Evolutionary conservation across 2,113 vertebrate species (phyloP).

Genomic region (Peromyscus californicus): DNA sequence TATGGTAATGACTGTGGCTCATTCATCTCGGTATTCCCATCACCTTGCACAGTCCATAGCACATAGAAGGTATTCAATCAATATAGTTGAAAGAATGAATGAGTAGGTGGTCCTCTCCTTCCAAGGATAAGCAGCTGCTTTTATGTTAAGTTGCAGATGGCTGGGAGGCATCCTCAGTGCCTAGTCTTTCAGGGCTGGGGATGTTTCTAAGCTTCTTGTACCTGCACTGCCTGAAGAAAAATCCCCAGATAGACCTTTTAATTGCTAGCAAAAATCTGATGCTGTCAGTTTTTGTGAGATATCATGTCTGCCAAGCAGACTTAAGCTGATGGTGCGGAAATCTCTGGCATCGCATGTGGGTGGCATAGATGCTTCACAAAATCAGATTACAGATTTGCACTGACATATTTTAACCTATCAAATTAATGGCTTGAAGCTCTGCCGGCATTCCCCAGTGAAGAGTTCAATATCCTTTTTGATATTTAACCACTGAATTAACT

Average conservation of each 20-base stretch:
- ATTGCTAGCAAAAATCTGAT: not conserved
- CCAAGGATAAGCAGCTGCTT: not conserved
- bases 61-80: slow-evolving; percentile 15
- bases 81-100: slow-evolving; percentile 12
- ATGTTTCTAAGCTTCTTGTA: not conserved
- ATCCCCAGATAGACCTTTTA: not conserved
- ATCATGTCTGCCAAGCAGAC: not conserved
- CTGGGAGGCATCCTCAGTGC: not conserved
- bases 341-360: not conserved
- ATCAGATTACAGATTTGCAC: not conserved
- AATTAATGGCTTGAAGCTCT: not conserved
- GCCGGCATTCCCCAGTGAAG: not conserved
- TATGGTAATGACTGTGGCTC: slow-evolving; percentile 1
- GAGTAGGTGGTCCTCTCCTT: slow-evolving; percentile 19
- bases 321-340: not conserved
- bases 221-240: slow-evolving; percentile 21
- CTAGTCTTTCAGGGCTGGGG: not conserved
- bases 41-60: not conserved
- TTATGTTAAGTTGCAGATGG: slow-evolving; percentile 6
- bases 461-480: not conserved
- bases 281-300: not conserved
- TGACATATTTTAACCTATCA: slow-evolving; percentile 33
- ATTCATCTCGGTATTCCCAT: slow-evolving; percentile 55
- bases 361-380: not conserved
- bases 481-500: not conserved